Base-by-base conservation (phyloP, 1,140 invertebrate species). In the Drosophila miranda region DNA sequence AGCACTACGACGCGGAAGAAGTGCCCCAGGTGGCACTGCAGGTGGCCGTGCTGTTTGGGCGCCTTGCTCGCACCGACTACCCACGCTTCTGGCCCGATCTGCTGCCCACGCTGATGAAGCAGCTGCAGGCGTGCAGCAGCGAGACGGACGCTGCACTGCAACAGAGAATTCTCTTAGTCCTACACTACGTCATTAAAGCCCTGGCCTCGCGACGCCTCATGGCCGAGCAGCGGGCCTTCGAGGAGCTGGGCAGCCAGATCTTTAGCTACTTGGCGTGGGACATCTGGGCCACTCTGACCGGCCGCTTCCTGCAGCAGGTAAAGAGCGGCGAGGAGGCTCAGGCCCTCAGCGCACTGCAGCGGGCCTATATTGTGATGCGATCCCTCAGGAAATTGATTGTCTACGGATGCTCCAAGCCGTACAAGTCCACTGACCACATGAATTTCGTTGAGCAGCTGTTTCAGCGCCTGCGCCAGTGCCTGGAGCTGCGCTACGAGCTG, bases 111-210 rank as follows among this genome's bases (percentile, higher is more conserved):
- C 90, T 99, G 11, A 90, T 98, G 93, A 94, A 90, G 93, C 92
- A 30, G 91, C 95, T 81, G 93, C 95, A 89, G 93, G 92, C 42
- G 1, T 80, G 73, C 49, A 49, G 43, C 46, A 21, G 41, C 41
- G 64, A 68, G 4, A 46, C 52, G 6, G 52, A 68, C 6, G 38
- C 64, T 6, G 69, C 93, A 6, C 90, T 94, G 13, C 81, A 76
- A 5, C 95, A 97, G 78, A 92, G 97, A 68, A 94, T 96, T 0
- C 92, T 99, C 23, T 91, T 98, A 16, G 95, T 94, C 16, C 92
- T 99, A 46, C 95, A 98, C 90, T 97, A 98, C 91, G 96, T 99
- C 7, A 94, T 98, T 6, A 99, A 99, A 91, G 94, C 95, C 3
- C 92, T 99, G 44, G 94, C 97, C 7, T 96, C 97, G 0, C 98